Evolutionary conservation across 2,113 vertebrate genomes (phyloP).

Genomic region (Lepus europaeus): DNA sequence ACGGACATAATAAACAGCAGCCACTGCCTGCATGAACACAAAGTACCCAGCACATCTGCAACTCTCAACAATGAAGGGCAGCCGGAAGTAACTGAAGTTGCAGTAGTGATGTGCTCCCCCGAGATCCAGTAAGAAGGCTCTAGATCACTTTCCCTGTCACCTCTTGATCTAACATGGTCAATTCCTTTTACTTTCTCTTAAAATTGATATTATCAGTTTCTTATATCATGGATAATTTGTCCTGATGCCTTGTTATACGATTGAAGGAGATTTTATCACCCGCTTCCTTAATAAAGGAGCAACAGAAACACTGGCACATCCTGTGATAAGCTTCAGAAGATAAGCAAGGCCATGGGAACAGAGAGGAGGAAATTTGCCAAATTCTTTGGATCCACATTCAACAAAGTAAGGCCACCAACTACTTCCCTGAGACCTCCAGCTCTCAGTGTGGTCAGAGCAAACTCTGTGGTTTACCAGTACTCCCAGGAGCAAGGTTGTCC

Average conservation of each 20-base stretch:
- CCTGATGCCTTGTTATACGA: background rate
- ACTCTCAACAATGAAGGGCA: background rate
- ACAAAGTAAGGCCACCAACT: background rate
- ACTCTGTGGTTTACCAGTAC: background rate
- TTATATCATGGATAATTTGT: background rate
- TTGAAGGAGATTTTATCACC: background rate
- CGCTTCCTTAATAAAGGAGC: background rate
- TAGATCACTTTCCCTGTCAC: background rate
- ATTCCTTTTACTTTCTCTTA: conserved; percentile 28
- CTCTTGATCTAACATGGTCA: conserved; percentile 26
- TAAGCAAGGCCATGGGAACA: background rate
- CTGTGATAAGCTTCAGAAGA: background rate
- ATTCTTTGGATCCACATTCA: background rate
- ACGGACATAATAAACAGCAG: background rate
- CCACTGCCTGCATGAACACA: background rate
- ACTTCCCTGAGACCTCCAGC: background rate
- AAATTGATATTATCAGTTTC: conserved; percentile 23
- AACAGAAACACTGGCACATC: background rate
- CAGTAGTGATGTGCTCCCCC: background rate
- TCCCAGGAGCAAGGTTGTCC: background rate
- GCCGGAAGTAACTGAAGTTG: background rate
- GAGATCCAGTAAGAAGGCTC: background rate
- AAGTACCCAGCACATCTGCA: background rate
- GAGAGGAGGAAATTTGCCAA: conserved; percentile 30
- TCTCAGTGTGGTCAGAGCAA: background rate